Percentiles rank a stretch among this genome's conserved stretches.
Conservation (phyloP, 2,888 invertebrate species). For the Caenorhabditis zanzibari region DNA sequence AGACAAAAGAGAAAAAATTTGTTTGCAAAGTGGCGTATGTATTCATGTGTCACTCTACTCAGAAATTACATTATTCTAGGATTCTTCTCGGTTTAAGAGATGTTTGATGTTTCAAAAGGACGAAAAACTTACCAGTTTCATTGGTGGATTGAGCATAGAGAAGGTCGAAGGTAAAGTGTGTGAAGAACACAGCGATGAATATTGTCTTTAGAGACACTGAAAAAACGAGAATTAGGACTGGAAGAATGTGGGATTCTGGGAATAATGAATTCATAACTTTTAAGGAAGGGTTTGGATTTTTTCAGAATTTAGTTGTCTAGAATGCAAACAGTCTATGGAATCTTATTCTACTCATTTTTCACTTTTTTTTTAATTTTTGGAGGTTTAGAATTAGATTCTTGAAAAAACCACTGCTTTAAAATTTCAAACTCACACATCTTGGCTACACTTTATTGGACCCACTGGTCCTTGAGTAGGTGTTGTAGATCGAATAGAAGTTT, state of each 20-base stretch:
- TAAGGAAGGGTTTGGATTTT: too few relatives aligned
- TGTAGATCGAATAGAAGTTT: constrained; percentile 6
- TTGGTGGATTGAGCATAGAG: background rate
- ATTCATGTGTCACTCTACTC: constrained; percentile 49
- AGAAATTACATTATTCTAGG: constrained; percentile 47
- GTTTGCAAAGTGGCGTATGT: constrained; percentile 57
- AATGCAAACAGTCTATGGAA: too few relatives aligned
- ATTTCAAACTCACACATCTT: constrained; percentile 33
- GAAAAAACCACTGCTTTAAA: background rate
- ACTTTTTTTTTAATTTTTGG: too few relatives aligned
- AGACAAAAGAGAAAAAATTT: constrained; percentile 43
- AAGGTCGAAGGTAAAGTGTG: background rate
- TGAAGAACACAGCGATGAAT: background rate
- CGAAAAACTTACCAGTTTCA: constrained; percentile 33
- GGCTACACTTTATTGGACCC: background rate
- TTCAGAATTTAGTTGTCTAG: too few relatives aligned
- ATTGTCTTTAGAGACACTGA: background rate
- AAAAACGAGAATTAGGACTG: background rate
- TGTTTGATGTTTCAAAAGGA: constrained; percentile 26
- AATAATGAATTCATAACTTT: background rate
- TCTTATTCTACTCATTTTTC: too few relatives aligned
- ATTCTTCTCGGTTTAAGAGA: background rate
- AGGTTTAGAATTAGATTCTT: too few relatives aligned
- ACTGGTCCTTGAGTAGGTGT: background rate
- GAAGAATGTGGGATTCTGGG: background rate